phyloP scores from a whole-genome alignment of 2,113 vertebrate genomes.

The Bothrops jararaca region DNA sequence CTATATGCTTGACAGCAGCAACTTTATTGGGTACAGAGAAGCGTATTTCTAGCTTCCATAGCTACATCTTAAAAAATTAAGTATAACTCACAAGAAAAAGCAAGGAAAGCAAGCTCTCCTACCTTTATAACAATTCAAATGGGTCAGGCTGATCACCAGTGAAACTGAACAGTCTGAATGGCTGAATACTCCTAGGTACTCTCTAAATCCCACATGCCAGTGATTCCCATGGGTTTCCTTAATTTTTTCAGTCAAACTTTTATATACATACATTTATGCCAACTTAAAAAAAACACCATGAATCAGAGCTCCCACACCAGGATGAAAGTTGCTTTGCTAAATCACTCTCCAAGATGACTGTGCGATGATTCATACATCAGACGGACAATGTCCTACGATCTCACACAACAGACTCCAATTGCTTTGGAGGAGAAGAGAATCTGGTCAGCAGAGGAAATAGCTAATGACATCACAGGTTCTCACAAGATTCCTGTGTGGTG shows the following conservation, averaged over 20 bases:
- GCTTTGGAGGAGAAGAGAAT: neutral
- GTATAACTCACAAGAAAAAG: neutral
- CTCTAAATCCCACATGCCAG: neutral
- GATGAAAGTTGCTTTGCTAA: neutral
- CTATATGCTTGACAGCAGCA: neutral
- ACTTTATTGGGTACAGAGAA: neutral
- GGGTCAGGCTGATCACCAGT: neutral
- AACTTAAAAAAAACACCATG: slow-evolving; percentile 3
- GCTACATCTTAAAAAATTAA: neutral
- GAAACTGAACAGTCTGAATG: neutral
- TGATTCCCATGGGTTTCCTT: neutral
- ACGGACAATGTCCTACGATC: slow-evolving; percentile 11
- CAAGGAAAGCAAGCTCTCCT: neutral
- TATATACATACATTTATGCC: neutral
- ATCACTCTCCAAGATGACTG: slow-evolving; percentile 8
- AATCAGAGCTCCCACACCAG: slow-evolving; percentile 13
- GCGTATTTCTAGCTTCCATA: neutral
- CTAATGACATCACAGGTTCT: slow-evolving; percentile 16
- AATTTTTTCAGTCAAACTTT: neutral
- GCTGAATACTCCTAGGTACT: neutral
- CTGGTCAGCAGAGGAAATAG: slow-evolving; percentile 6
- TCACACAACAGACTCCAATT: neutral
- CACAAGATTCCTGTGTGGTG: slow-evolving; percentile 18
- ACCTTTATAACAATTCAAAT: neutral
- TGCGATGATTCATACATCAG: slow-evolving; percentile 9